These are phyloP conservation scores for Lasioglossum oenotherae DNA, from an alignment of 2,888 invertebrate genomes.

Conservation along the genomic window DNA sequence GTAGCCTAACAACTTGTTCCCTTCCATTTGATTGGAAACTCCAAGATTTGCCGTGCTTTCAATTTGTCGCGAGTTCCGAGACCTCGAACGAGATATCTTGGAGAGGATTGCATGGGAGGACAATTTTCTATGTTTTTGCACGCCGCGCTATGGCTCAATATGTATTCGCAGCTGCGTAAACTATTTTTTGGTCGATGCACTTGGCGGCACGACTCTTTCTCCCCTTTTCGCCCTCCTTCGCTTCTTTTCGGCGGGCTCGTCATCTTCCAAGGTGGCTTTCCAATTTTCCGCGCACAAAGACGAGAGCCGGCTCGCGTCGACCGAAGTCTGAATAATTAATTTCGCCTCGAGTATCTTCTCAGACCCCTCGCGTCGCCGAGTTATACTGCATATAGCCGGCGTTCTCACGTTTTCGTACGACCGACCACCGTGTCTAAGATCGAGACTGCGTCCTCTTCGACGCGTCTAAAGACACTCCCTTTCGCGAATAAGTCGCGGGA, in stretches of 20 bases:
- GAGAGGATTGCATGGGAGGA: background rate
- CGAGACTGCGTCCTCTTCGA: constrained; percentile 9
- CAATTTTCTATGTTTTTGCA: constrained; percentile 24
- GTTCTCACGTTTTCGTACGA: constrained; percentile 53
- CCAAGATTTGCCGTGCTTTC: background rate
- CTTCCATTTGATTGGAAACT: background rate
- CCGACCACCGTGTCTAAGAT: constrained; percentile 32
- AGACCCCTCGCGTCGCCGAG: constrained; percentile 60
- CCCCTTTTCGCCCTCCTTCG: background rate
- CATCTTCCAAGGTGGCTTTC: constrained; percentile 62
- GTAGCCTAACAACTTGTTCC: background rate
- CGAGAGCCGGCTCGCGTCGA: constrained; percentile 62
- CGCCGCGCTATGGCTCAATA: constrained; percentile 16
- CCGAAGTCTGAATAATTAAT: constrained; percentile 72
- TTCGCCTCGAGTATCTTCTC: constrained; percentile 69
- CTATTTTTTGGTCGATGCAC: constrained; percentile 57
- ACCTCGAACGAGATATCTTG: background rate
- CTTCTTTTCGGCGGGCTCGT: constrained; percentile 34
- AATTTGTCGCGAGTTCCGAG: background rate
- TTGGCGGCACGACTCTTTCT: constrained; percentile 31
- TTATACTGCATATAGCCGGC: constrained; percentile 52
- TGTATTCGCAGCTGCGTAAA: constrained; percentile 41
- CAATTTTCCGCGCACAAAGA: constrained; percentile 71
- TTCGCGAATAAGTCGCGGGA: background rate
- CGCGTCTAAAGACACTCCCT: background rate